Evolutionary conservation across 2,888 invertebrate genomes (phyloP).

Genomic region (Lepidochrysops patricia): DNA sequence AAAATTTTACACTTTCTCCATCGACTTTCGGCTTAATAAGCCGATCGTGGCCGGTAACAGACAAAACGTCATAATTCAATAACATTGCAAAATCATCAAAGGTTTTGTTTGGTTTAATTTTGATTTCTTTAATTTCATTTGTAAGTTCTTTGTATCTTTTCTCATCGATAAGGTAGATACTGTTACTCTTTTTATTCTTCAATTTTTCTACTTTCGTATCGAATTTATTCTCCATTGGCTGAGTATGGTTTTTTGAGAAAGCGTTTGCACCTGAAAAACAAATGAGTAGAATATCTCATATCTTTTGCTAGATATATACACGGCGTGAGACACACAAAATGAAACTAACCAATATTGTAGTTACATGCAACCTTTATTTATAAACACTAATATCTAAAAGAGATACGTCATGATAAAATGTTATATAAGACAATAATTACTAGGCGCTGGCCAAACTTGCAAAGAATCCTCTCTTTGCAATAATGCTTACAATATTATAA

Average conservation of each 20-base stretch:
- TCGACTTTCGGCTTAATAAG: slow-evolving; percentile 44
- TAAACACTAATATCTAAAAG: no score
- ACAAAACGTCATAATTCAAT: slow-evolving; percentile 45
- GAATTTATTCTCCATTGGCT: slow-evolving; percentile 45
- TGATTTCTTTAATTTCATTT: slow-evolving; percentile 41
- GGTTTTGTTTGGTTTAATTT: slow-evolving; percentile 37
- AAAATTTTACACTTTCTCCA: slow-evolving; percentile 39
- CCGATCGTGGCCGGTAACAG: slow-evolving; percentile 37
- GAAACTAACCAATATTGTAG: no score
- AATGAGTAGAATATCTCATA: neutral
- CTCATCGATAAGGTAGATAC: slow-evolving; percentile 39
- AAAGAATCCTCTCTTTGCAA: no score
- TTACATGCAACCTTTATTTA: neutral
- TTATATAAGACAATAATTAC: no score
- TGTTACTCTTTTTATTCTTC: slow-evolving; percentile 47
- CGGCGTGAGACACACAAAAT: no score
- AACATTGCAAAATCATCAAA: slow-evolving; percentile 53
- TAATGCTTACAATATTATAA: no score
- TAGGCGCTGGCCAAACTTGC: no score
- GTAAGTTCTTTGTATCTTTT: slow-evolving; percentile 46
- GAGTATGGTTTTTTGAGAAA: slow-evolving; percentile 31
- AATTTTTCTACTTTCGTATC: slow-evolving; percentile 39
- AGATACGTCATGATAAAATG: no score
- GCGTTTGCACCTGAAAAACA: slow-evolving; percentile 33
- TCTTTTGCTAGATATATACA: no score